Evolutionary conservation across 2,113 vertebrate genomes (phyloP), one percentile per base, ranked within the genome.

Genomic region (Pachycephala philippinensis): DNA sequence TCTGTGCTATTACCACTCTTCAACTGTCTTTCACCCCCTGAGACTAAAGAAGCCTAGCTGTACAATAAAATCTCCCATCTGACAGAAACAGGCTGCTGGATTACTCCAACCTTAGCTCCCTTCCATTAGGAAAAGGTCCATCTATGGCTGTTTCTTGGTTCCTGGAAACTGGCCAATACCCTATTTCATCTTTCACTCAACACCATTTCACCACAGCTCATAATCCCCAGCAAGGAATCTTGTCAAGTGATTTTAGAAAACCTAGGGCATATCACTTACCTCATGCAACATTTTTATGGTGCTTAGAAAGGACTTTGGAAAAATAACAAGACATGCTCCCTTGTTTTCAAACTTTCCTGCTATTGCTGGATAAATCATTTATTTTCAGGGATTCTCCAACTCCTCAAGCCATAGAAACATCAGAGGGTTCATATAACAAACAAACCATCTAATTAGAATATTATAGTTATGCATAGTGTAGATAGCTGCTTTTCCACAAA

Each of bases 191-290:
- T 90, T 89, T 77, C 91, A 76, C 54, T 96, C 79, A 85, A 72
- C 59, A 79, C 10, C 15, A 21, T 71, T 83, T 63, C 76, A 85
- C 65, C 71, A 60, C 76, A 90, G 57, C 40, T 91, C 47, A 71
- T 91, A 57, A 91, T 72, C 39, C 80, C 47, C 71, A 70, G 50
- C 3, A 5, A 93, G 53, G 84, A 93, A 96, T 80, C 82, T 66
- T 95, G 89, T 84, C 49, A 82, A 84, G 56, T 69, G 57, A 76
- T 89, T 85, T 89, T 53, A 85, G 59, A 91, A 92, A 90, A 75
- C 15, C 63, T 31, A 71, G 53, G 61, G 27, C 50, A 40, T 47
- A 77, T 35, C 27, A 57, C 45, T 90, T 85, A 70, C 31, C 24
- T 70, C 54, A 52, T 18, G 28, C n/a, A 87, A 61, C 9, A 83